phyloP scores from a whole-genome alignment of 1,140 invertebrate species.

The Idris sp. region DNA sequence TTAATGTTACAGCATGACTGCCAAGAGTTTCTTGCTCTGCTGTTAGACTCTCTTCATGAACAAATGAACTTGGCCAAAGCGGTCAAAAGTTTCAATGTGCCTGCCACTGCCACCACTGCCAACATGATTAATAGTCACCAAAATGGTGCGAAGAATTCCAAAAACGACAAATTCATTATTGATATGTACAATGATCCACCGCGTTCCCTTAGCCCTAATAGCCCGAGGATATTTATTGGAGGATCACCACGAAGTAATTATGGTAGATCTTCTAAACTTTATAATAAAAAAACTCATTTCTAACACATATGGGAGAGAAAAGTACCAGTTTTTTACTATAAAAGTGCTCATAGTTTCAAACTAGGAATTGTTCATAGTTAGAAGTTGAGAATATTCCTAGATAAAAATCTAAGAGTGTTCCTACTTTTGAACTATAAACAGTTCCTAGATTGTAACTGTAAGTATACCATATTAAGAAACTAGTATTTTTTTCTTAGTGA shows the following conservation, averaged over 20 bases:
- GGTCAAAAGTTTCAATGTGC: constrained; percentile 69
- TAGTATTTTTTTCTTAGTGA: too few species aligned
- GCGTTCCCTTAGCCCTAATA: constrained; percentile 59
- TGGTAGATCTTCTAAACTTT: constrained; percentile 10
- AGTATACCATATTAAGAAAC: too few species aligned
- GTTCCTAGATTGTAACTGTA: too few species aligned
- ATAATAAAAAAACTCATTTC: too few species aligned
- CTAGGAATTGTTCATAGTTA: too few species aligned
- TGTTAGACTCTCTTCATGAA: constrained; percentile 84
- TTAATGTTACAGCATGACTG: constrained; percentile 82
- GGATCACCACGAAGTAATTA: constrained; percentile 71
- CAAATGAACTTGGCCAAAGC: constrained; percentile 80
- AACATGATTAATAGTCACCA: constrained; percentile 66
- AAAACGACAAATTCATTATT: constrained; percentile 55
- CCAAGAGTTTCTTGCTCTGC: constrained; percentile 85
- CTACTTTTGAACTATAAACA: too few species aligned
- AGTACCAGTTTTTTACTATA: too few species aligned
- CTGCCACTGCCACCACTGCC: constrained; percentile 71
- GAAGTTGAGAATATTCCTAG: too few species aligned
- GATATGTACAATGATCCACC: constrained; percentile 67
- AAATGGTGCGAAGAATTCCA: constrained; percentile 63
- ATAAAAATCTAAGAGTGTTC: too few species aligned
- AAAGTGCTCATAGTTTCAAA: too few species aligned
- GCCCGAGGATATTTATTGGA: constrained; percentile 59
- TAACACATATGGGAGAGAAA: too few species aligned